Percentiles rank a stretch among this genome's conserved stretches.
phyloP scores from a whole-genome alignment of 2,797 vertebrate genomes.

The Austrolebias charrua region DNA sequence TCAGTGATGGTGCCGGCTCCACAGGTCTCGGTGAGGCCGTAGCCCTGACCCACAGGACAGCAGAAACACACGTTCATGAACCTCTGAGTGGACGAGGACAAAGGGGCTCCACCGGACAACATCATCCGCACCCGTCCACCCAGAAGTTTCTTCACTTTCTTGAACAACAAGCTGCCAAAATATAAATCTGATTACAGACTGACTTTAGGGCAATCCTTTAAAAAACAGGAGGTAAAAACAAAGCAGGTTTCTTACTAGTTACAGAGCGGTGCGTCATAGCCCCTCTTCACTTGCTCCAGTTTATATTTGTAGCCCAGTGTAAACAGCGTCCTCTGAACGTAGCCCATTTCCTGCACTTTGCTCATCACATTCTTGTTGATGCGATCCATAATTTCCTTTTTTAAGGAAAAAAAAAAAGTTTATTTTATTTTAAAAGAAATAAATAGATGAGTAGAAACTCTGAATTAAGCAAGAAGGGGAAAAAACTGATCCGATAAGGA shows the following conservation, averaged over 20 bases:
- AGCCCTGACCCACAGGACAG: conserved; percentile 96
- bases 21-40: conserved; percentile 95
- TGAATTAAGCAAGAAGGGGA: background rate
- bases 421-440: background rate
- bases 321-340: conserved; percentile 92
- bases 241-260: conserved; percentile 85
- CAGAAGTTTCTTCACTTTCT: conserved; percentile 90
- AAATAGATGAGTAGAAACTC: background rate
- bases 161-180: conserved; percentile 85
- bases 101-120: conserved; percentile 94
- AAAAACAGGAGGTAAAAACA: no score
- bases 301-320: conserved; percentile 96
- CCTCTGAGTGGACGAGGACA: conserved; percentile 91
- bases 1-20: conserved; percentile 96
- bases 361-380: conserved; percentile 99
- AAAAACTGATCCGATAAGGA: background rate
- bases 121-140: conserved; percentile 95
- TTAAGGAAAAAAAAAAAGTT: conserved; percentile 16
- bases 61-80: conserved; percentile 99
- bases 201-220: background rate
- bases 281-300: conserved; percentile 92
- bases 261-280: conserved; percentile 96
- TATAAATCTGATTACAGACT: background rate
- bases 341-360: conserved; percentile 98
- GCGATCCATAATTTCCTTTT: conserved; percentile 98